Evolutionary conservation across 2,113 vertebrate species (phyloP).

Genomic region (Zeus faber): DNA sequence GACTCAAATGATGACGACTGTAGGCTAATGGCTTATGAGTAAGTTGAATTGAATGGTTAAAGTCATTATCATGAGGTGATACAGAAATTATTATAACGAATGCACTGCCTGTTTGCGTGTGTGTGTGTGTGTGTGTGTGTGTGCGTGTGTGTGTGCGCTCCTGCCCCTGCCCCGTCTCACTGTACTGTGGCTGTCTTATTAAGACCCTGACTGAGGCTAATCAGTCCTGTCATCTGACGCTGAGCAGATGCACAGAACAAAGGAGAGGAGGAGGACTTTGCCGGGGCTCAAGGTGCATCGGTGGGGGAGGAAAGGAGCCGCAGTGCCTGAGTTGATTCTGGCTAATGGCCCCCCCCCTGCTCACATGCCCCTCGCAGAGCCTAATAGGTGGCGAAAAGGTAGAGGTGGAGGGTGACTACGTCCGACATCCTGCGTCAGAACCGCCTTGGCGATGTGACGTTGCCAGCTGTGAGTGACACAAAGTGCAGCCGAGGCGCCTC

Average conservation of each 20-base stretch:
- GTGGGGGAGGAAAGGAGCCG: conserved; percentile 66
- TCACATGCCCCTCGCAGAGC: conserved; percentile 61
- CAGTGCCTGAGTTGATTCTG: conserved; percentile 65
- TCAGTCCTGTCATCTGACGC: conserved; percentile 72
- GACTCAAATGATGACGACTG: too few species aligned
- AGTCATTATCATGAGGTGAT: too few species aligned
- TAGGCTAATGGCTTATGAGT: too few species aligned
- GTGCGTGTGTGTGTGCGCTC: conserved; percentile 28
- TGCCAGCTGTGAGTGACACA: conserved; percentile 67
- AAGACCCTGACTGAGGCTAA: conserved; percentile 73
- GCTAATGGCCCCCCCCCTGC: conserved; percentile 63
- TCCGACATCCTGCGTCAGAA: conserved; percentile 71
- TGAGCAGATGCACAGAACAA: conserved; percentile 74
- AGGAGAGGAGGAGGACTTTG: conserved; percentile 67
- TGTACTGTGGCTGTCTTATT: conserved; percentile 68
- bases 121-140: conserved; percentile 36
- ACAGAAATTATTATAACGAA: too few species aligned
- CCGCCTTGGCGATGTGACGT: conserved; percentile 67
- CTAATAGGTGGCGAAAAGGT: conserved; percentile 70
- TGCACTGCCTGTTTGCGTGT: background rate
- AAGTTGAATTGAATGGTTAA: too few species aligned
- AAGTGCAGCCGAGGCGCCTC: conserved; percentile 51
- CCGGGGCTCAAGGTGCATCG: conserved; percentile 67
- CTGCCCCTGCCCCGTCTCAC: conserved; percentile 32
- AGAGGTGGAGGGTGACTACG: conserved; percentile 64